Evolutionary conservation across 2,888 invertebrate species (phyloP).

Genomic region (Sisyra nigra): DNA sequence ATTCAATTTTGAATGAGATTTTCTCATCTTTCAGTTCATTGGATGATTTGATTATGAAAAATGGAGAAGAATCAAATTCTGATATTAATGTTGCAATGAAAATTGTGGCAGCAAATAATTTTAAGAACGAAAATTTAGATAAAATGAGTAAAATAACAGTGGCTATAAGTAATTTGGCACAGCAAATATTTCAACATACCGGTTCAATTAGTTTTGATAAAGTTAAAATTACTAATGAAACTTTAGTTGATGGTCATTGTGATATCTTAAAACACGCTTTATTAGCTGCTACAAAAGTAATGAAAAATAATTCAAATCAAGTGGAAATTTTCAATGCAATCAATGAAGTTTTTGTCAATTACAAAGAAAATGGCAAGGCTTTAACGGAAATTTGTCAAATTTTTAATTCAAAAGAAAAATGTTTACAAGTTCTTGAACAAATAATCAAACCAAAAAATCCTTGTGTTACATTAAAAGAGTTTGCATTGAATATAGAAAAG

Average conservation of each 20-base stretch:
- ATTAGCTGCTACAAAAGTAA: not conserved
- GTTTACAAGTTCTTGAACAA: not conserved
- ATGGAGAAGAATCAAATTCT: slow-evolving; percentile 9
- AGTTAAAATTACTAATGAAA: not conserved
- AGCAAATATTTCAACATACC: not conserved
- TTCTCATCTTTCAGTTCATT: no score
- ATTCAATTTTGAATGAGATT: not conserved
- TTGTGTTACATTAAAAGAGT: not conserved
- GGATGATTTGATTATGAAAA: not conserved
- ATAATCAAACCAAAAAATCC: not conserved
- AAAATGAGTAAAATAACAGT: slow-evolving; percentile 7
- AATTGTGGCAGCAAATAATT: slow-evolving; percentile 10
- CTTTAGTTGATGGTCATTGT: not conserved
- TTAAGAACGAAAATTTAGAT: slow-evolving; percentile 11
- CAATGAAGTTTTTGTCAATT: no score
- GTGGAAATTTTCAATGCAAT: no score
- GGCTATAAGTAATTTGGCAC: slow-evolving; percentile 2
- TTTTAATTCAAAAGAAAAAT: not conserved
- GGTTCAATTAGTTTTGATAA: not conserved
- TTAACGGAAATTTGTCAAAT: not conserved
- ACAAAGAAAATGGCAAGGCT: not conserved
- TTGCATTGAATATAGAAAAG: not conserved
- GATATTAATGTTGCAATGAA: slow-evolving; percentile 16
- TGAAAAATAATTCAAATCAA: no score
- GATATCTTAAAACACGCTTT: not conserved